Conservation (phyloP, 2,797 vertebrate species). For the Harpagifer antarcticus region DNA sequence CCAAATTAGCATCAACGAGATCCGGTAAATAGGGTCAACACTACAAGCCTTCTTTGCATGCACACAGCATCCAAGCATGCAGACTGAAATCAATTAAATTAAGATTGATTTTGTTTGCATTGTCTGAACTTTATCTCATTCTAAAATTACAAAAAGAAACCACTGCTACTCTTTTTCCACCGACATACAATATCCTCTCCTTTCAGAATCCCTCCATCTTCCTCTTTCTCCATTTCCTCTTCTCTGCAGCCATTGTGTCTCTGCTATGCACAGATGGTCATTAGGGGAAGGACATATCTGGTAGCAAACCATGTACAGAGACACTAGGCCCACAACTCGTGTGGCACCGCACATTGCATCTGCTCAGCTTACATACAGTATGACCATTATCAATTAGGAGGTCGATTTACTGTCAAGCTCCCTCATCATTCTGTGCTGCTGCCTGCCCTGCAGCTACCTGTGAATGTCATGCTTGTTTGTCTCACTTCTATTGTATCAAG, state of each 20-base stretch:
- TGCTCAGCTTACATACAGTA: conserved; percentile 19
- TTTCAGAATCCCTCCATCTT: conserved; percentile 16
- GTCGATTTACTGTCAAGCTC: conserved; percentile 43
- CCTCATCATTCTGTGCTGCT: conserved; percentile 35
- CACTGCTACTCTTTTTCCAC: conserved; percentile 1
- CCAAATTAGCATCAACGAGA: conserved; percentile 11
- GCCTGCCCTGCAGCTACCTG: conserved; percentile 33
- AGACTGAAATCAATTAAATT: background rate
- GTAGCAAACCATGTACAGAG: conserved; percentile 30
- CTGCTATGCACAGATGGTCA: conserved; percentile 29
- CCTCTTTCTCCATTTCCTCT: conserved; percentile 55
- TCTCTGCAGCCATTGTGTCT: conserved; percentile 39
- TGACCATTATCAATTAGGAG: conserved; percentile 42
- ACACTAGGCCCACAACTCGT: background rate
- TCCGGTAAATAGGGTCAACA: background rate
- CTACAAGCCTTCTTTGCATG: background rate
- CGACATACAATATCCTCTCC: conserved; percentile 46
- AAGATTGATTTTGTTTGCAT: background rate
- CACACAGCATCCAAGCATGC: background rate
- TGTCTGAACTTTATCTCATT: conserved; percentile 15
- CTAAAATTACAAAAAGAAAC: conserved; percentile 1
- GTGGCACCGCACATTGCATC: conserved; percentile 6
- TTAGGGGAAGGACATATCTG: conserved; percentile 46
- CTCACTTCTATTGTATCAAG: conserved; percentile 18
- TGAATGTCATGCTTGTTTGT: conserved; percentile 60